Evolutionary conservation across 2,888 invertebrate genomes (phyloP).

Genomic region (Fragum fragum): DNA sequence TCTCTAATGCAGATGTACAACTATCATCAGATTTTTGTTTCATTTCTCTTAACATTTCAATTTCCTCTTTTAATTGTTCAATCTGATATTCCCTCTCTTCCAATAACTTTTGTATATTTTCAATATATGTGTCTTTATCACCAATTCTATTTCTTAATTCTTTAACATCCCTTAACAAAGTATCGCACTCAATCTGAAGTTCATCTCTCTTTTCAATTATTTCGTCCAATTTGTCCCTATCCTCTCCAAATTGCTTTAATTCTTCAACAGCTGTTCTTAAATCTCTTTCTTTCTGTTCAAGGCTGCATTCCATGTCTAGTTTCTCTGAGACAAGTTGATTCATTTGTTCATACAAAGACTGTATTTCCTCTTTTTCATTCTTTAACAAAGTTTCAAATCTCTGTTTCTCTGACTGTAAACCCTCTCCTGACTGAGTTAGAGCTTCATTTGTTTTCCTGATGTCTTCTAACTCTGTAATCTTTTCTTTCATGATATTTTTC

Average conservation of each 20-base stretch:
- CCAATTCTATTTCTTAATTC: constrained; percentile 59
- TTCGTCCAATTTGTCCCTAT: constrained; percentile 64
- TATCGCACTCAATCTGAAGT: constrained; percentile 63
- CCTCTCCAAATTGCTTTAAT: constrained; percentile 48
- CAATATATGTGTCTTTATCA: constrained; percentile 50
- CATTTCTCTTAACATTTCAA: constrained; percentile 25
- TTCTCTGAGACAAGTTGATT: constrained; percentile 71
- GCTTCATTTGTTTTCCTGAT: constrained; percentile 43
- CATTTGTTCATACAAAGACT: constrained; percentile 68
- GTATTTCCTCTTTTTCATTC: constrained; percentile 66
- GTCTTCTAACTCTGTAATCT: constrained; percentile 49
- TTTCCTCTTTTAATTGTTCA: constrained; percentile 30
- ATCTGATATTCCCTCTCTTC: constrained; percentile 67
- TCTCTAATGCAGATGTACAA: constrained; percentile 19
- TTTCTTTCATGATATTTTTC: constrained; percentile 57
- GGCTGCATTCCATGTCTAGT: constrained; percentile 59
- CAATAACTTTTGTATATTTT: constrained; percentile 45
- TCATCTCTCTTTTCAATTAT: constrained; percentile 59
- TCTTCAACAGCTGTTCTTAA: constrained; percentile 53
- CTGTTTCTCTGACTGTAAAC: constrained; percentile 55
- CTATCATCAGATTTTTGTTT: constrained; percentile 21
- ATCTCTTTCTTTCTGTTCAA: constrained; percentile 67
- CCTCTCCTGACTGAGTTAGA: constrained; percentile 49
- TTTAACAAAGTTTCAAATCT: constrained; percentile 55
- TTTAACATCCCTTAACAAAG: constrained; percentile 66